phyloP scores from a whole-genome alignment of 2,113 vertebrate genomes.

The Typhlomys cinereus region DNA sequence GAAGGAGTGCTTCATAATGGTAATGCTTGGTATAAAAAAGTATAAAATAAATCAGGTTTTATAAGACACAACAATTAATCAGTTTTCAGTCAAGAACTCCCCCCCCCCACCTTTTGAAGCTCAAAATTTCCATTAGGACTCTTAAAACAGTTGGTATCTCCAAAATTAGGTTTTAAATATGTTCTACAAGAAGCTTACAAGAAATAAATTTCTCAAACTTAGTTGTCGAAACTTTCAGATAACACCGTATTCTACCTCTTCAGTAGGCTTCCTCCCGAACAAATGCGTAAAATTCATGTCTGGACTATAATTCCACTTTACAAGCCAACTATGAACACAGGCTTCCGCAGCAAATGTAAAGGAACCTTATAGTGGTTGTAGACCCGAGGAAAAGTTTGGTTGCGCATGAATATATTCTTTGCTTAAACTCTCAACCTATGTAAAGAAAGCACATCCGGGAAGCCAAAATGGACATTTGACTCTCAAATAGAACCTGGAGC shows the following conservation, averaged over 20 bases:
- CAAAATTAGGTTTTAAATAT: conserved; percentile 42
- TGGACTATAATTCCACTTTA: not conserved
- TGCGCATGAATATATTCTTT: conserved; percentile 9
- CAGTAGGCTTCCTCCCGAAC: not conserved
- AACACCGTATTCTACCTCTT: not conserved
- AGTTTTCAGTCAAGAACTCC: conserved; percentile 80
- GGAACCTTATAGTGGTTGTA: not conserved
- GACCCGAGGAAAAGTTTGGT: not conserved
- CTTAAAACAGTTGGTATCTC: conserved; percentile 60
- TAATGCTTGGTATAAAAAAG: conserved; percentile 88
- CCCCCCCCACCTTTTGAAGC: conserved; percentile 48
- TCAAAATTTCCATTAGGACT: conserved; percentile 62
- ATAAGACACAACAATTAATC: conserved; percentile 88
- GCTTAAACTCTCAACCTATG: not conserved
- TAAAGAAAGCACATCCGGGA: conserved; percentile 1
- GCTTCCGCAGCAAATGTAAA: conserved; percentile 33
- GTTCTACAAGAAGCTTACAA: conserved; percentile 5
- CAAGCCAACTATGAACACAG: not conserved
- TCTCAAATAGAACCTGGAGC: not conserved
- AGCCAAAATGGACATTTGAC: conserved; percentile 42
- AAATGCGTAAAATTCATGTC: not conserved
- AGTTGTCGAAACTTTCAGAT: conserved; percentile 46
- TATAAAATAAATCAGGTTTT: conserved; percentile 90
- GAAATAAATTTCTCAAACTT: conserved; percentile 50
- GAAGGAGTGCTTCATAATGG: conserved; percentile 86